phyloP scores from a whole-genome alignment of 1,140 invertebrate genomes.

The Pseudobourletiella spinata region DNA sequence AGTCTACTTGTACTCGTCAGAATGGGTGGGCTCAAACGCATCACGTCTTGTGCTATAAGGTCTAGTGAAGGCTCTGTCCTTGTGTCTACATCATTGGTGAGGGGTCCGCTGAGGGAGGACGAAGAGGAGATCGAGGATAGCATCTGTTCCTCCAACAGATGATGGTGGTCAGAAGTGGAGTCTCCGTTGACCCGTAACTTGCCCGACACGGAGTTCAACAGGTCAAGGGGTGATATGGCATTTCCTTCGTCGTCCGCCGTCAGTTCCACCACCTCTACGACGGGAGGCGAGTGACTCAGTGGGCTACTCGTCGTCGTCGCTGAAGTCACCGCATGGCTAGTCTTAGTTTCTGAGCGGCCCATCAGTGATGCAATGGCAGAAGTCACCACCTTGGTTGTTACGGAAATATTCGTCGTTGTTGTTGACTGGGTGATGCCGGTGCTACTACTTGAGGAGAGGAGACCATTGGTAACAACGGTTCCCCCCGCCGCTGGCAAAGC shows the following conservation, averaged over 20 bases:
- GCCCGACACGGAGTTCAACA: not conserved
- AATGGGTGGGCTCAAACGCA: conserved; percentile 5
- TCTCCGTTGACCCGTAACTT: conserved; percentile 10
- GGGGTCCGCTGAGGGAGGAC: not conserved
- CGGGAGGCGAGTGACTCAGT: not conserved
- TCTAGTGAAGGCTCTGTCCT: conserved; percentile 4
- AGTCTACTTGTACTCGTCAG: conserved; percentile 19
- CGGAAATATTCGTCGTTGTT: not conserved
- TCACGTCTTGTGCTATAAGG: conserved; percentile 1
- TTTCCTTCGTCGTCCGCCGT: not conserved
- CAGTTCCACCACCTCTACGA: conserved; percentile 14
- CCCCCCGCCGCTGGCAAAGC: not conserved
- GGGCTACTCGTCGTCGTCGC: not conserved
- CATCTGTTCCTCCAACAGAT: not conserved
- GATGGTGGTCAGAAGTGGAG: conserved; percentile 2
- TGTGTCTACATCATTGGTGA: not conserved
- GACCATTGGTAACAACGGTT: not conserved
- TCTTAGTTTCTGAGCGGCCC: not conserved
- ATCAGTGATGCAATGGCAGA: conserved; percentile 6
- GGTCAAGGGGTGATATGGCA: not conserved
- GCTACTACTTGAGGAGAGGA: not conserved
- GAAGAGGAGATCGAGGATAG: conserved; percentile 23
- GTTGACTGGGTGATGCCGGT: not conserved
- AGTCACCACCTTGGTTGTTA: not conserved
- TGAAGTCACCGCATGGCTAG: not conserved